Base-by-base conservation (phyloP, 2,797 vertebrate genomes). In the Chiropotes sagulatus region DNA sequence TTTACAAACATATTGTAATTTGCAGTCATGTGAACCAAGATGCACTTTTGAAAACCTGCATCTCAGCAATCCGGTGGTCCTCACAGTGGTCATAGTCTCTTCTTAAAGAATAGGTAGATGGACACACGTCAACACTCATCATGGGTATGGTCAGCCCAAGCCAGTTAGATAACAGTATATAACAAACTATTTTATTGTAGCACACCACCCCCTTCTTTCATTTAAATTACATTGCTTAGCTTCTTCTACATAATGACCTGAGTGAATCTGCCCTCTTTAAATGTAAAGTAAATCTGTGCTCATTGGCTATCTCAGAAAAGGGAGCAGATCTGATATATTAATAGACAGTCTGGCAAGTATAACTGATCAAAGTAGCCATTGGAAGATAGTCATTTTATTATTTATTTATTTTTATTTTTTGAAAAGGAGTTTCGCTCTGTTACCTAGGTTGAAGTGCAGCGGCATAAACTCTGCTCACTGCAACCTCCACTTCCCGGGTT, bases 1-100 rank as follows among this genome's bases (percentile, higher is more conserved):
- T 97, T 97, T 98, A 87, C 67, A 97, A 96, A 95, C 39, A 39
- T 91, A 76, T 2, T 76, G 44, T 81, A 97, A 75, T 41, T 81
- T 97, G 46, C 54, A 92, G 14, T 93, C 73, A 54, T 93, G 72
- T 80, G 85, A 93, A 89, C 41, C 36, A 95, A 93, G 73, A 61
- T n/a, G 5, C 3, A 36, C n/a, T 82, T 88, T 83, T 93, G 15
- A 95, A 88, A 96, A 92, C n/a, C 64, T 81, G 13, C n/a, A 41
- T 95, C 61, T 96, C 92, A 92, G 85, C 44, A 76, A 82, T 54
- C 28, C 84, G 87, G 30, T 54, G 39, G 73, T 80, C 57, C 70
- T 72, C 30, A 89, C 57, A 22, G 26, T 54, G 70, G 14, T 30
- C 14, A n/a, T 14, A n/a, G 70, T 20, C 41, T 33, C n/a, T 78